Evolutionary conservation across 2,888 invertebrate species (phyloP).

Genomic region (Hydrotaea diabolus): DNA sequence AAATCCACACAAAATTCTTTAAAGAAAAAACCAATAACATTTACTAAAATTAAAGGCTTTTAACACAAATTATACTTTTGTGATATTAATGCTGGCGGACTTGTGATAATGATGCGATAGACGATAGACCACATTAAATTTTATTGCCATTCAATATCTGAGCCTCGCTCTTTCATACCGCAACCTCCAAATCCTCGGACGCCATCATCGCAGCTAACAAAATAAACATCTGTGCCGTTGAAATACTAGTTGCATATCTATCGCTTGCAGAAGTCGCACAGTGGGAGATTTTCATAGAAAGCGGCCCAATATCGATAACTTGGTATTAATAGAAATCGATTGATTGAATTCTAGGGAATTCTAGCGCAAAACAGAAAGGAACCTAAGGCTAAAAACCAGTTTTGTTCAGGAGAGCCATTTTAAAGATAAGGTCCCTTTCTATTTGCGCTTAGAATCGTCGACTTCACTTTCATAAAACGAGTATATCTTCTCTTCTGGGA

Average conservation of each 20-base stretch:
- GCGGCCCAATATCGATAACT: too few species aligned
- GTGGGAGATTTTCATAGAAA: too few species aligned
- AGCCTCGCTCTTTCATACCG: conserved; percentile 4
- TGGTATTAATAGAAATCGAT: too few species aligned
- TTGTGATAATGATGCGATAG: conserved; percentile 56
- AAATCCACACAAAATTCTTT: neutral
- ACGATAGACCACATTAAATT: conserved; percentile 48
- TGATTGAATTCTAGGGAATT: too few species aligned
- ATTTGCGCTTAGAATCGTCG: too few species aligned
- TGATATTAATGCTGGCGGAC: conserved; percentile 41
- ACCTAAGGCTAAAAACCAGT: too few species aligned
- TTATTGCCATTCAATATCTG: conserved; percentile 59
- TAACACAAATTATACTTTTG: conserved; percentile 35
- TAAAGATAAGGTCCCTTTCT: too few species aligned
- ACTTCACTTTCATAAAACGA: too few species aligned
- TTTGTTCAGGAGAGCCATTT: too few species aligned
- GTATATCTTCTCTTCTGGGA: too few species aligned
- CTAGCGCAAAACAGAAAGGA: too few species aligned
- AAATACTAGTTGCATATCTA: neutral
- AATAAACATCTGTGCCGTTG: conserved; percentile 12
- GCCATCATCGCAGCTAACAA: neutral
- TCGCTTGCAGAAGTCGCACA: neutral
- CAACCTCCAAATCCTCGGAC: neutral
- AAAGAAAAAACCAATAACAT: conserved; percentile 10
- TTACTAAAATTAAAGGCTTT: conserved; percentile 49